Conservation (phyloP, 1,140 invertebrate species). For the Bombus polaris region DNA sequence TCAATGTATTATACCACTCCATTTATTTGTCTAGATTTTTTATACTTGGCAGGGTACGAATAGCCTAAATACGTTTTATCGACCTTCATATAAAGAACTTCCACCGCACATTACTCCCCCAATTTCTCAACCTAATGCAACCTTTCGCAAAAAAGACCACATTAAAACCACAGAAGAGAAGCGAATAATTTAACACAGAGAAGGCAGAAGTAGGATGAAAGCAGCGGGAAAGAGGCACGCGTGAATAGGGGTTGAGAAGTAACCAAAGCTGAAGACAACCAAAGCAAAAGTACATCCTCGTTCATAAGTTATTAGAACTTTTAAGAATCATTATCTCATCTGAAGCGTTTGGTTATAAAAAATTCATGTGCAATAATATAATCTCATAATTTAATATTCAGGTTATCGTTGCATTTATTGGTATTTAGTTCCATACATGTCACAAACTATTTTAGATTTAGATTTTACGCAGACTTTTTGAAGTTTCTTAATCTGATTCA, state of each 20-base stretch:
- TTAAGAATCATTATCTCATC: too few species aligned
- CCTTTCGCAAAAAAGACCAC: background rate
- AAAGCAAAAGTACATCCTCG: background rate
- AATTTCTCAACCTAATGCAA: background rate
- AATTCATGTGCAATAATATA: too few species aligned
- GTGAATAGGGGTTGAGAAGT: background rate
- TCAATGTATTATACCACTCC: too few species aligned
- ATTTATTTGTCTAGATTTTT: background rate
- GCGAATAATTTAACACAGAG: background rate
- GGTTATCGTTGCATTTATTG: too few species aligned
- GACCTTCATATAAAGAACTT: background rate
- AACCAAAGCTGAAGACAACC: background rate
- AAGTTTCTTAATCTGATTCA: too few species aligned
- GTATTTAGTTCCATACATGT: too few species aligned
- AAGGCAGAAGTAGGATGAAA: background rate
- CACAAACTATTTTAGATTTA: too few species aligned
- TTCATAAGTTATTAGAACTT: too few species aligned
- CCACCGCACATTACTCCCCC: background rate
- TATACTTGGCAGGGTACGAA: background rate
- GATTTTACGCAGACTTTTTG: too few species aligned
- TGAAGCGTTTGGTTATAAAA: too few species aligned
- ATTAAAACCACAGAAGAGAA: background rate
- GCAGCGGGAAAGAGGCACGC: background rate
- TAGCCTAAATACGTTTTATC: background rate
- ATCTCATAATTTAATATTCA: too few species aligned